phyloP scores from a whole-genome alignment of 2,888 invertebrate genomes.

The Caenorhabditis sp. region DNA sequence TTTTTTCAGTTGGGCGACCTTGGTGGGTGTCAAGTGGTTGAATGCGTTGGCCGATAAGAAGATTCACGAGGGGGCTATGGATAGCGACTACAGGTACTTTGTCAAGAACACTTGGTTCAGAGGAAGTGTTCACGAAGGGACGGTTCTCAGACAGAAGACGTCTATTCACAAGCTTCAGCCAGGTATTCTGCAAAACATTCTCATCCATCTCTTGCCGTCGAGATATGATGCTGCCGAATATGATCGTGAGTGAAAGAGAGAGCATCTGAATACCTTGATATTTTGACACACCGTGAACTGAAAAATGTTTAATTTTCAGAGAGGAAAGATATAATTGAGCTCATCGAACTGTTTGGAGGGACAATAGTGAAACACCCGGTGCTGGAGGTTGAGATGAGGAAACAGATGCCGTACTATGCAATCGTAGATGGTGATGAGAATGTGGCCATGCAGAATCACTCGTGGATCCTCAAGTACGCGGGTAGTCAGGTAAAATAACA shows the following conservation, averaged over 20 bases:
- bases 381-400: background rate
- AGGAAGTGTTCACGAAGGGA: background rate
- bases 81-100: background rate
- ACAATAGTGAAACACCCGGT: background rate
- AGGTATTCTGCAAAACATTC: background rate
- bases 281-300: too few relatives aligned
- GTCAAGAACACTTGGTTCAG: background rate
- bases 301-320: too few relatives aligned
- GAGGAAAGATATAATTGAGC: background rate
- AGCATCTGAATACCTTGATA: too few relatives aligned
- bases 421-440: background rate
- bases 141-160: background rate
- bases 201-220: background rate
- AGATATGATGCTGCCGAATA: background rate
- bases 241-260: background rate
- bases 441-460: background rate
- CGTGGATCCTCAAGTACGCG: background rate
- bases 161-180: background rate
- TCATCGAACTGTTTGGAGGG: background rate
- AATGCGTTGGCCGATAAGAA: background rate
- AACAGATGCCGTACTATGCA: background rate
- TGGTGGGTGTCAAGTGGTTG: constrained; percentile 3
- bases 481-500: background rate
- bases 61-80: background rate
- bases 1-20: background rate